These are phyloP conservation scores for Pogona vitticeps DNA, from an alignment of 2,113 vertebrate genomes.

Conservation along the genomic window DNA sequence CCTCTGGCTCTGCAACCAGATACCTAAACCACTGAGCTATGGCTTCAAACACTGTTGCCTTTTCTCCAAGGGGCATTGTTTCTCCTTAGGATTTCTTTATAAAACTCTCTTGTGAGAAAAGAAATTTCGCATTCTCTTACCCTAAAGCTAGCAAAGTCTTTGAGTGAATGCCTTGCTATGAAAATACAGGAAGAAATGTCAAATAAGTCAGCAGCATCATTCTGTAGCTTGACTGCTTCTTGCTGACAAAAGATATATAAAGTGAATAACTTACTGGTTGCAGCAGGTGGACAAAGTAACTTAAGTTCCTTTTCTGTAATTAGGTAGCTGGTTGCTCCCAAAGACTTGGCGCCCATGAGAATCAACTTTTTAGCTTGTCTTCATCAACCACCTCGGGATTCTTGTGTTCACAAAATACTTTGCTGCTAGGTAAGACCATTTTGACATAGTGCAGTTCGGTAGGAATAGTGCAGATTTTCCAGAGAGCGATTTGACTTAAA, in stretches of 20 bases:
- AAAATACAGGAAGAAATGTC: background rate
- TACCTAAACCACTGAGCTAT: too few relatives aligned
- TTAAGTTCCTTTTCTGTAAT: slow-evolving; percentile 29
- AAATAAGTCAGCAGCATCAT: background rate
- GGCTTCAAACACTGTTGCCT: background rate
- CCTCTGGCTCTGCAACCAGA: too few relatives aligned
- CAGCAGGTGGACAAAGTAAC: background rate
- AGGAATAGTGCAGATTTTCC: background rate
- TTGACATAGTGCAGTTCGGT: background rate
- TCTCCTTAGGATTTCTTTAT: background rate
- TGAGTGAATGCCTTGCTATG: background rate
- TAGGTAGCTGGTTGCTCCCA: slow-evolving; percentile 40
- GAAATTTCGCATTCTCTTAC: too few relatives aligned
- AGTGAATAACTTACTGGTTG: background rate
- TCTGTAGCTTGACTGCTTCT: background rate
- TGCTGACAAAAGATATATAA: background rate
- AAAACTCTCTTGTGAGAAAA: background rate
- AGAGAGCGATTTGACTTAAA: background rate
- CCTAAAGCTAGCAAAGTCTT: background rate
- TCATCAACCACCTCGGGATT: background rate
- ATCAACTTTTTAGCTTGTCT: background rate
- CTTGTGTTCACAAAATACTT: background rate
- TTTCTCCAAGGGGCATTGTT: background rate
- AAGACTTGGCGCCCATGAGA: background rate
- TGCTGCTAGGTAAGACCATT: slow-evolving; percentile 54